phyloP scores from a whole-genome alignment of 1,140 invertebrate species.

The Drosophila parabipectinata region DNA sequence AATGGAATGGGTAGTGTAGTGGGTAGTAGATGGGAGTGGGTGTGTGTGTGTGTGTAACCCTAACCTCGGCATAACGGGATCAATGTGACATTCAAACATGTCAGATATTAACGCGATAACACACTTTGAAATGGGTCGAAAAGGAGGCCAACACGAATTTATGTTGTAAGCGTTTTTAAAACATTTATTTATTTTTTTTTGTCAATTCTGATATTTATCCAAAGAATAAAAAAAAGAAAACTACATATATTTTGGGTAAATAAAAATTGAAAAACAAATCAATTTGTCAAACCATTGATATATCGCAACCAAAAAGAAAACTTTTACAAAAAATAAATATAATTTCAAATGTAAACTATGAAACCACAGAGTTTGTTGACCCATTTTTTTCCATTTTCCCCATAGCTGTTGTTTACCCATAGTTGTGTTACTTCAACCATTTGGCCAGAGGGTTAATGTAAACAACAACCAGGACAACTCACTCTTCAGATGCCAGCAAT shows the following conservation, averaged over 20 bases:
- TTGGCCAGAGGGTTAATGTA: constrained; percentile 31
- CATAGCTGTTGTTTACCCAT: constrained; percentile 14
- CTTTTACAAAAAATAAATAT: not conserved
- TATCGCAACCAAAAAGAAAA: not conserved
- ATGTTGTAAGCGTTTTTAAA: constrained; percentile 19
- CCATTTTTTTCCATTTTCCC: not conserved
- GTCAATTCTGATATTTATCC: not conserved
- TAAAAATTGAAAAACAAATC: not conserved
- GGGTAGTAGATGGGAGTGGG: not conserved
- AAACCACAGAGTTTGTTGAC: not conserved
- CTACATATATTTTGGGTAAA: not conserved
- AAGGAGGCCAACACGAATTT: constrained; percentile 27
- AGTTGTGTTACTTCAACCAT: constrained; percentile 3
- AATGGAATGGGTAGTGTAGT: too few relatives aligned
- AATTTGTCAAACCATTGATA: constrained; percentile 1
- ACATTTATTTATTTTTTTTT: not conserved
- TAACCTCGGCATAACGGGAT: constrained; percentile 50
- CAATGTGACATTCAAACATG: constrained; percentile 66
- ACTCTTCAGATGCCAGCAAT: constrained; percentile 1
- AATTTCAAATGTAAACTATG: not conserved
- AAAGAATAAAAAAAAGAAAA: not conserved
- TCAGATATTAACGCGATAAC: constrained; percentile 52
- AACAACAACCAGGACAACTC: constrained; percentile 34
- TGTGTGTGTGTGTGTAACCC: not conserved
- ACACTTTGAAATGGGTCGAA: constrained; percentile 60